These are phyloP conservation scores for Seriola quinqueradiata DNA, from an alignment of 2,113 vertebrate species.

Conservation along the genomic window DNA sequence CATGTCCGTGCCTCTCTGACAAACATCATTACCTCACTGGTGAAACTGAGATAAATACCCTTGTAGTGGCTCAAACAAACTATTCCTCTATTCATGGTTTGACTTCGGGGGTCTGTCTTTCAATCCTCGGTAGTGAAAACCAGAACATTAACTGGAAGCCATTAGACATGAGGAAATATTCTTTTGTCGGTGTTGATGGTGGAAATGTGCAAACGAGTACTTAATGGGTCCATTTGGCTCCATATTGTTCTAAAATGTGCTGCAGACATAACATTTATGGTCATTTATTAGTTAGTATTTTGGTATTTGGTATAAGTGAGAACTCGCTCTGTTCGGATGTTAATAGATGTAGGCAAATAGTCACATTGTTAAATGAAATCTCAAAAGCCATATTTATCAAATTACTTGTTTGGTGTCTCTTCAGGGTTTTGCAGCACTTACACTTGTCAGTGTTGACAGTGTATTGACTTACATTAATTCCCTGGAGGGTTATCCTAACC, in stretches of 20 bases:
- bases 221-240: conserved; percentile 36
- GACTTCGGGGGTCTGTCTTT: conserved; percentile 16
- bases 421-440: neutral
- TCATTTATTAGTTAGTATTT: neutral
- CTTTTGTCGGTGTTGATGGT: conserved; percentile 43
- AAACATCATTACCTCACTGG: conserved; percentile 51
- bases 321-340: neutral
- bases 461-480: conserved; percentile 28
- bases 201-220: conserved; percentile 37
- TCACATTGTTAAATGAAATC: neutral
- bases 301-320: neutral
- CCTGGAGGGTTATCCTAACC: conserved; percentile 25
- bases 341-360: neutral
- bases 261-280: neutral
- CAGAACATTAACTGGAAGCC: conserved; percentile 38
- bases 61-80: neutral
- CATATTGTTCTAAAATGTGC: conserved; percentile 8
- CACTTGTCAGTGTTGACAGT: neutral
- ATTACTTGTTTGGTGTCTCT: neutral
- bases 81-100: neutral
- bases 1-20: conserved; percentile 48
- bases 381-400: neutral
- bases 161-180: conserved; percentile 55
- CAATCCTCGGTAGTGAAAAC: conserved; percentile 5
- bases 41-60: conserved; percentile 51